phyloP scores from a whole-genome alignment of 23 tunicate genomes.

The Halocynthia roretzi region DNA sequence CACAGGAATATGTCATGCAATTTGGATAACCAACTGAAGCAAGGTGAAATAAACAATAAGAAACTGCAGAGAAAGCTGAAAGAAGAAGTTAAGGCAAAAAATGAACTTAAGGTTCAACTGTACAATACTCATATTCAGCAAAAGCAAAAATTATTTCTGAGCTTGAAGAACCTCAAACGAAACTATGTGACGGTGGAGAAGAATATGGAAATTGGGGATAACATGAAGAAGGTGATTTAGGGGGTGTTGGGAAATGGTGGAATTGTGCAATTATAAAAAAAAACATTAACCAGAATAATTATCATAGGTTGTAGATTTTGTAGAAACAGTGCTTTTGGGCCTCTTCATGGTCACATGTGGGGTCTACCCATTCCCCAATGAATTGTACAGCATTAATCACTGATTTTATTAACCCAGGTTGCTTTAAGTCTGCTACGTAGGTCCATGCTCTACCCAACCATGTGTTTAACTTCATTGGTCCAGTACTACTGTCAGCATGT shows the following conservation, averaged over 20 bases:
- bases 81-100: neutral
- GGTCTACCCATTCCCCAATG: no score
- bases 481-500: constrained; percentile 33
- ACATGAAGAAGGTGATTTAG: constrained; percentile 8
- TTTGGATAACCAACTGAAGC: constrained; percentile 8
- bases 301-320: no score
- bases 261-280: neutral
- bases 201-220: neutral
- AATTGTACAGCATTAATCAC: neutral
- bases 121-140: constrained; percentile 6
- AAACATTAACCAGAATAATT: neutral
- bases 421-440: constrained; percentile 24
- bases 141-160: constrained; percentile 31
- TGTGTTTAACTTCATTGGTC: constrained; percentile 16
- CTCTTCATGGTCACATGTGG: no score
- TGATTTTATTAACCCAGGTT: constrained; percentile 13
- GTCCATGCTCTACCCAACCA: constrained; percentile 43
- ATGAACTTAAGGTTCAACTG: constrained; percentile 19
- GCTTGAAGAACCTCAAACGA: constrained; percentile 24
- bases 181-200: constrained; percentile 2
- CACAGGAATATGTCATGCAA: neutral
- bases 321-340: no score
- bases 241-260: neutral
- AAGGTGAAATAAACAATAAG: neutral
- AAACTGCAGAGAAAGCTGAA: constrained; percentile 1